Evolutionary conservation across 2,888 invertebrate genomes (phyloP).

Genomic region (Automeris io): DNA sequence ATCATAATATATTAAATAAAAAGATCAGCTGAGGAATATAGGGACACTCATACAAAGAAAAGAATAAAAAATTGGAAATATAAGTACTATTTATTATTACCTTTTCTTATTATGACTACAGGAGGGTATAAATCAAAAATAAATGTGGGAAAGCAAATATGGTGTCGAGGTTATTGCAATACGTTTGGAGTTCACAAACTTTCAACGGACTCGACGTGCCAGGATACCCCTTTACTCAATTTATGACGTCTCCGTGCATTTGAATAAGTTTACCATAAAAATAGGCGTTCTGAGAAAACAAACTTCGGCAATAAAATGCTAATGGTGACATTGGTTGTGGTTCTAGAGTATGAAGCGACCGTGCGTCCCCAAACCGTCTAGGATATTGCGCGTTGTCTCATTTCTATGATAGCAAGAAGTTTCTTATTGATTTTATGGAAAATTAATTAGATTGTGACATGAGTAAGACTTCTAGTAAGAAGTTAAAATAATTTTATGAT

Average conservation of each 20-base stretch:
- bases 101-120: neutral
- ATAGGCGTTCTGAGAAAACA: conserved; percentile 64
- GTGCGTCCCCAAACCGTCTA: conserved; percentile 14
- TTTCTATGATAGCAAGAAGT: neutral
- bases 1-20: too few species aligned
- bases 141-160: conserved; percentile 18
- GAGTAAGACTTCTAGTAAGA: too few species aligned
- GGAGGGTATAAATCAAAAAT: neutral
- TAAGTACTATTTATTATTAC: neutral
- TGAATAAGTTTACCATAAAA: conserved; percentile 75
- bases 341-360: conserved; percentile 32
- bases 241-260: conserved; percentile 68
- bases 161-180: conserved; percentile 12
- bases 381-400: neutral
- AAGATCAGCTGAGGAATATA: too few species aligned
- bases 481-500: too few species aligned
- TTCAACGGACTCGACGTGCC: conserved; percentile 51
- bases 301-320: conserved; percentile 75
- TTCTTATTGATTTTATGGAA: too few species aligned
- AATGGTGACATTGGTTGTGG: conserved; percentile 61
- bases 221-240: conserved; percentile 63
- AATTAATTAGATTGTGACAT: too few species aligned
- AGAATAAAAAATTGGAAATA: neutral
- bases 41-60: too few species aligned
- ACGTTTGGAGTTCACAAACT: conserved; percentile 28